A percentile compares a stretch with the other conserved stretches of the same genome.
Evolutionary conservation across 1,140 invertebrate genomes (phyloP).

Genomic region (Watersipora subatra): DNA sequence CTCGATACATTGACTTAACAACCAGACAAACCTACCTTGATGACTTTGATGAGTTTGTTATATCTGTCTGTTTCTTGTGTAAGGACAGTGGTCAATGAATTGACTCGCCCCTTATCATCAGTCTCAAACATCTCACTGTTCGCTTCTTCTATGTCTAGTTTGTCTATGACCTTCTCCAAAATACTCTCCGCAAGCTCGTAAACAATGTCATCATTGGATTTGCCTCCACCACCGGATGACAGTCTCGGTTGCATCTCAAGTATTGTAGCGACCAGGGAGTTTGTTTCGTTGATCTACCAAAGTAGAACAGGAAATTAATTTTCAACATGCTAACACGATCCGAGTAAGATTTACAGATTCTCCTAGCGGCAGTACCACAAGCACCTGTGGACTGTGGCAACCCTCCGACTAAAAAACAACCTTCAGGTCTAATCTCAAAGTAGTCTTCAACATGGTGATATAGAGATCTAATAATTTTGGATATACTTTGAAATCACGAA

Average conservation of each 20-base stretch:
- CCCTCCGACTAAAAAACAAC: too few species aligned
- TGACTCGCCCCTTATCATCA: slow-evolving; percentile 54
- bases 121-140: slow-evolving; percentile 42
- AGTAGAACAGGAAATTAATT: too few species aligned
- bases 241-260: slow-evolving; percentile 57
- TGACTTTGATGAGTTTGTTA: slow-evolving; percentile 56
- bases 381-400: too few species aligned
- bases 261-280: slow-evolving; percentile 52
- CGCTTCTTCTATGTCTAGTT: slow-evolving; percentile 48
- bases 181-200: slow-evolving; percentile 56
- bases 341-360: too few species aligned
- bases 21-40: slow-evolving; percentile 38
- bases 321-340: too few species aligned
- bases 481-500: too few species aligned
- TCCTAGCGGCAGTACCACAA: too few species aligned
- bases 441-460: too few species aligned
- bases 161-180: slow-evolving; percentile 43
- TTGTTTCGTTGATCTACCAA: slow-evolving; percentile 56
- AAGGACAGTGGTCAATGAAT: slow-evolving; percentile 67
- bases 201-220: slow-evolving; percentile 59
- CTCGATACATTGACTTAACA: too few species aligned
- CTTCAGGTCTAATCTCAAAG: too few species aligned
- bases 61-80: slow-evolving; percentile 72
- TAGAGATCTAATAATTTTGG: too few species aligned
- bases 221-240: slow-evolving; percentile 45